Evolutionary conservation across 2,113 vertebrate genomes (phyloP), one percentile per base, ranked within the genome.

Genomic region (Plectropomus leopardus): DNA sequence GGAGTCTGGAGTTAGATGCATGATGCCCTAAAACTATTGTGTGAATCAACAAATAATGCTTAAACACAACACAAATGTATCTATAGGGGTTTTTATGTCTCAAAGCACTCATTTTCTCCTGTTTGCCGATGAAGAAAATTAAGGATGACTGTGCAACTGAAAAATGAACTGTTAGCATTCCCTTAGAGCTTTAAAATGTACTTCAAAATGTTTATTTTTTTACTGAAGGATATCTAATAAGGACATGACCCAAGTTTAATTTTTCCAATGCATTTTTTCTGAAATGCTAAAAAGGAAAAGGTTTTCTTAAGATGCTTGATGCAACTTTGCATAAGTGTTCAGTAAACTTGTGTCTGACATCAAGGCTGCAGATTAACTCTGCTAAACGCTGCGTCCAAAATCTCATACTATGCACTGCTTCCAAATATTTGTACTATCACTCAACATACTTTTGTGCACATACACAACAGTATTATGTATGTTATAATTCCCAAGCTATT

Each of bases 281-380:
- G 70, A 67, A 40, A n/a, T 67, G 21, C 13, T 16, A 60, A 7
- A 58, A 14, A 44, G 36, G 36, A 40, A 36, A 36, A 36, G 34
- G 9, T 82, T 48, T 51, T 34, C 26, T 60, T n/a, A 19, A 67
- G 6, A 57, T 0, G 23, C 17, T 28, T 28, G 6, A 21, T 40
- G 47, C 4, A 32, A n/a, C 53, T 14, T 17, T 1, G 19, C 54
- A 67, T 5, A 32, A n/a, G 30, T 53, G 36, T 55, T 54, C 6
- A 19, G 45, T n/a, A n/a, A n/a, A n/a, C n/a, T n/a, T n/a, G n/a
- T n/a, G n/a, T 61, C 45, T 72, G 16, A 21, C 7, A 80, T 64
- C 24, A 45, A 17, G 14, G 30, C 7, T 28, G 26, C 53, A 57
- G 30, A n/a, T 51, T 74, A 74, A 48, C 28, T 26, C 8, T 17